phyloP scores from a whole-genome alignment of 2,888 invertebrate genomes.

The Hyppa rectilinea region DNA sequence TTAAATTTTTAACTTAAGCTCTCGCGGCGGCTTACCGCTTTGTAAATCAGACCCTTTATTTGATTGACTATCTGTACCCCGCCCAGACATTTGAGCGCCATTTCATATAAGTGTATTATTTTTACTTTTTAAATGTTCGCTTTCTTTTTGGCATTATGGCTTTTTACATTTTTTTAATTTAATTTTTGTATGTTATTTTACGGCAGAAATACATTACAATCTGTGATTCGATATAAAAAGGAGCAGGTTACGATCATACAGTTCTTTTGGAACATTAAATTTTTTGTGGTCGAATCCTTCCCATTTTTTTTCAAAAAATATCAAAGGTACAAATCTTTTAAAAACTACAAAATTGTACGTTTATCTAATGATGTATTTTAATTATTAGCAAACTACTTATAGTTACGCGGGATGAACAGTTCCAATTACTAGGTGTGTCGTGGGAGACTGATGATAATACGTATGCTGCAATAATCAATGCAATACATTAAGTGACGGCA shows the following conservation, averaged over 20 bases:
- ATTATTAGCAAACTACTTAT: conserved; percentile 7
- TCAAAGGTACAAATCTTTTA: not conserved
- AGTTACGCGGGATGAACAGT: conserved; percentile 6
- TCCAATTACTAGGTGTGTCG: conserved; percentile 34
- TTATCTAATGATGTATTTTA: not conserved
- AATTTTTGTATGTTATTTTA: too few species aligned
- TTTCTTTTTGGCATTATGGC: too few species aligned
- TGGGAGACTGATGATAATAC: conserved; percentile 2
- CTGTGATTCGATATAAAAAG: not conserved
- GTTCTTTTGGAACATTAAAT: not conserved
- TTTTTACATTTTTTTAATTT: too few species aligned
- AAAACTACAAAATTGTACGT: not conserved
- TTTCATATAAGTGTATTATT: too few species aligned
- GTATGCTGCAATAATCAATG: conserved; percentile 14
- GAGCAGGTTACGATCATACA: not conserved
- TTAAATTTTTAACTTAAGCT: too few species aligned
- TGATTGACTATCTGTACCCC: too few species aligned
- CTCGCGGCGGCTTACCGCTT: too few species aligned
- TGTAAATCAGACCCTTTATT: too few species aligned
- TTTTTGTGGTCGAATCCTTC: not conserved
- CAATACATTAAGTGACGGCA: too few species aligned
- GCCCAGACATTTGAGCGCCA: too few species aligned
- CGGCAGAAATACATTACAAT: not conserved
- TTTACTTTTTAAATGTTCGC: too few species aligned
- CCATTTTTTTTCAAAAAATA: not conserved